Evolutionary conservation across 2,797 vertebrate genomes (phyloP).

Genomic region (Tragelaphus oryx): DNA sequence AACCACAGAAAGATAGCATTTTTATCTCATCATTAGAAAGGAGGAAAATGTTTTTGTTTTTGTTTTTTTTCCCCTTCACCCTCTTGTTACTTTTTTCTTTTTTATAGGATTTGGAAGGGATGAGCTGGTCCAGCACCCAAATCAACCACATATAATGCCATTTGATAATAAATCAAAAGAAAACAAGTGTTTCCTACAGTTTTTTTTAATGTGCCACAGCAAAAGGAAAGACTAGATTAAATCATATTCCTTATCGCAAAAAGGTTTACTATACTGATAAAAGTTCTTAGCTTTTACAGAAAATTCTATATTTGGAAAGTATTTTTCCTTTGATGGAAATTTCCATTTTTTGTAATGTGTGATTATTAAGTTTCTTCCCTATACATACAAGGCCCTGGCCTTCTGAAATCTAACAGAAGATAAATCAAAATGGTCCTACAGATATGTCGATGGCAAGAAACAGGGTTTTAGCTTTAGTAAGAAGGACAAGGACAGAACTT

Average conservation of each 20-base stretch:
- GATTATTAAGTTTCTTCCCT: neutral
- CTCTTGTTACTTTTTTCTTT: neutral
- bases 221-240: neutral
- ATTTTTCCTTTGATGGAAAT: neutral
- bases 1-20: neutral
- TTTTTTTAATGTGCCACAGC: neutral
- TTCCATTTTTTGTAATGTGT: neutral
- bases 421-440: neutral
- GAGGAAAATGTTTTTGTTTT: fast-evolving
- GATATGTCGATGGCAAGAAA: neutral
- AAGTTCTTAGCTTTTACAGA: neutral
- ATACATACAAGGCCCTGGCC: neutral
- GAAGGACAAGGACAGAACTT: neutral
- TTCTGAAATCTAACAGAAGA: neutral
- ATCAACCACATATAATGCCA: neutral
- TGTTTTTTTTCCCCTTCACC: neutral
- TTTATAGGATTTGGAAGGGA: neutral
- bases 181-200: neutral
- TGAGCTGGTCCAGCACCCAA: neutral
- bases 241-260: neutral
- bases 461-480: neutral
- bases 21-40: neutral
- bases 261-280: neutral
- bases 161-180: neutral
- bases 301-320: neutral